phyloP scores from a whole-genome alignment of 2,113 vertebrate species.

The Pagrus major region DNA sequence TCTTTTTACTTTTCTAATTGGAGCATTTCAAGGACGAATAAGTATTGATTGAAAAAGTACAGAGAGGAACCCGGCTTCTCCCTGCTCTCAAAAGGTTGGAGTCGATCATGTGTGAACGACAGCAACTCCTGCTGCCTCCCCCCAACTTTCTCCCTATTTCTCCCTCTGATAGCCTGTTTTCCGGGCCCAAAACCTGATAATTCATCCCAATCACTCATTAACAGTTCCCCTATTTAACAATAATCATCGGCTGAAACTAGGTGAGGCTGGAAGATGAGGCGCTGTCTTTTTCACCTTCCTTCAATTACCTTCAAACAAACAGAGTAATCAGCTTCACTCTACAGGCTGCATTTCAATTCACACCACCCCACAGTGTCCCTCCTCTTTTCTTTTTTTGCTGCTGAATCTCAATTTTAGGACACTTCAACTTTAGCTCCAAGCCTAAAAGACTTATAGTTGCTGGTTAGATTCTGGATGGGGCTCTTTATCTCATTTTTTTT shows the following conservation, averaged over 20 bases:
- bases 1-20: constrained; percentile 65
- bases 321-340: constrained; percentile 87
- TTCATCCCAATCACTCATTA: constrained; percentile 92
- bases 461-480: not conserved
- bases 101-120: constrained; percentile 95
- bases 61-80: constrained; percentile 81
- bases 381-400: constrained; percentile 1
- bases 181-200: constrained; percentile 82
- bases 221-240: constrained; percentile 90
- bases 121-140: constrained; percentile 60
- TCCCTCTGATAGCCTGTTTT: constrained; percentile 30
- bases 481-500: not conserved
- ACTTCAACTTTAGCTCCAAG: not conserved
- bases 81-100: constrained; percentile 92
- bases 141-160: constrained; percentile 13
- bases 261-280: constrained; percentile 84
- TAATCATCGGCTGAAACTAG: constrained; percentile 93
- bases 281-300: constrained; percentile 90
- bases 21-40: constrained; percentile 91
- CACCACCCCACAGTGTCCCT: not conserved
- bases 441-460: not conserved
- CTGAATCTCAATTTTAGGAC: constrained; percentile 23
- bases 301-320: constrained; percentile 94
- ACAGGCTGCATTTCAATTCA: constrained; percentile 91
- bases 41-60: constrained; percentile 90